Conservation (phyloP, 2,113 vertebrate species). For the Bubo scandiacus region DNA sequence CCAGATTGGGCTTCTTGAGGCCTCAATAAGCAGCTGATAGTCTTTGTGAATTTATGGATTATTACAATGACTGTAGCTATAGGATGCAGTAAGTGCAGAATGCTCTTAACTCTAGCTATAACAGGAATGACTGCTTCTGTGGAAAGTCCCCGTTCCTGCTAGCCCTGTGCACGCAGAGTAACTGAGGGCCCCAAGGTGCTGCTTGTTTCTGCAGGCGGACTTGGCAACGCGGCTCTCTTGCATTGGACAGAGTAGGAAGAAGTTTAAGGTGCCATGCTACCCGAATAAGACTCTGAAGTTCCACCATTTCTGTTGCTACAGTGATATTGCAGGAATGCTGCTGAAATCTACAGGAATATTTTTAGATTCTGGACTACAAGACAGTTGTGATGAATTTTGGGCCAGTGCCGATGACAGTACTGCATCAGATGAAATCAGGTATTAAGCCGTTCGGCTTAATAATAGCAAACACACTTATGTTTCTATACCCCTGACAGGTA, state of each 20-base stretch:
- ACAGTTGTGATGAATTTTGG: constrained; percentile 92
- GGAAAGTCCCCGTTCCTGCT: neutral
- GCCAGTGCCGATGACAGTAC: constrained; percentile 89
- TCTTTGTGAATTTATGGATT: neutral
- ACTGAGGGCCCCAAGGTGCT: neutral
- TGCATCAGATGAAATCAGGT: constrained; percentile 96
- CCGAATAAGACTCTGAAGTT: neutral
- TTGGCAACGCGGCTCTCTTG: neutral
- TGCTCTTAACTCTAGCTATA: neutral
- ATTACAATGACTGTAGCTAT: neutral
- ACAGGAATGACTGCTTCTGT: neutral
- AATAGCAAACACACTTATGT: neutral
- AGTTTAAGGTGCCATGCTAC: neutral
- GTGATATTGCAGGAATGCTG: constrained; percentile 96
- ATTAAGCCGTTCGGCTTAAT: neutral
- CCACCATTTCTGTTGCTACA: constrained; percentile 59
- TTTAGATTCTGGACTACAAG: constrained; percentile 87
- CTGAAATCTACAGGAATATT: constrained; percentile 96
- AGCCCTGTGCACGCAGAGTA: neutral
- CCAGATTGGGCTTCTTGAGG: neutral
- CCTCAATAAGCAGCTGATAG: neutral
- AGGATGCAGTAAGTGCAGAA: neutral
- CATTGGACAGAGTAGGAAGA: neutral
- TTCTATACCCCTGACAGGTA: neutral
- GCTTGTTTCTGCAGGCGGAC: neutral